phyloP scores from a whole-genome alignment of 2,797 vertebrate species.

The Prionace glauca region DNA sequence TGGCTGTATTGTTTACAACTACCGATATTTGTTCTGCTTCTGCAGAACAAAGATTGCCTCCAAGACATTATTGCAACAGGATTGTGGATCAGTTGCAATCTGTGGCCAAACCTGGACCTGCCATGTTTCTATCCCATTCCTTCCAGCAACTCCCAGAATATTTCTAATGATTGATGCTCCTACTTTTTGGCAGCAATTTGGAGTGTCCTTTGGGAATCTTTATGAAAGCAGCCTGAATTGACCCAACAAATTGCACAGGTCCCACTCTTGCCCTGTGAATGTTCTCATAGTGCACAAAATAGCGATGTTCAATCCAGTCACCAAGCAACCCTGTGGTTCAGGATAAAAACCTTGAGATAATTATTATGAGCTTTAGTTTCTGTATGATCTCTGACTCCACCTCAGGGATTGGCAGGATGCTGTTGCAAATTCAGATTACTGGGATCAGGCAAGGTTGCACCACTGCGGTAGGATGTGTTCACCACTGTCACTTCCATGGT shows the following conservation, averaged over 20 bases:
- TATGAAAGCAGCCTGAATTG: too few relatives aligned
- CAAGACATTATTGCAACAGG: neutral
- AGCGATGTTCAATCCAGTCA: neutral
- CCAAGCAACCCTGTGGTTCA: neutral
- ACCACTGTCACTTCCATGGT: neutral
- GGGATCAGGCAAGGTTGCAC: neutral
- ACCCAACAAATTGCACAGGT: neutral
- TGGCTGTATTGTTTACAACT: neutral
- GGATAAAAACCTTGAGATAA: neutral
- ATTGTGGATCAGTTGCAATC: neutral
- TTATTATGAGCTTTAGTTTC: neutral
- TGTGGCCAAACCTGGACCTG: neutral
- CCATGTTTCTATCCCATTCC: neutral
- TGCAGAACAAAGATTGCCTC: neutral
- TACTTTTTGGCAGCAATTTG: too few relatives aligned
- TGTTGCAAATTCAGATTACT: neutral
- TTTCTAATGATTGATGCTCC: too few relatives aligned
- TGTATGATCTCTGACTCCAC: neutral
- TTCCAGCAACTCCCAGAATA: neutral
- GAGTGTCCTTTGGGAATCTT: too few relatives aligned
- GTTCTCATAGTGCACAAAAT: neutral
- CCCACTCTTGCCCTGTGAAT: neutral
- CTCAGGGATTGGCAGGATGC: neutral
- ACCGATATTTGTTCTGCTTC: neutral
- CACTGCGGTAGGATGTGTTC: neutral